Evolutionary conservation across 2,888 invertebrate species (phyloP), one percentile per base, ranked within the genome.

Genomic region (Rhabditophanes sp.): DNA sequence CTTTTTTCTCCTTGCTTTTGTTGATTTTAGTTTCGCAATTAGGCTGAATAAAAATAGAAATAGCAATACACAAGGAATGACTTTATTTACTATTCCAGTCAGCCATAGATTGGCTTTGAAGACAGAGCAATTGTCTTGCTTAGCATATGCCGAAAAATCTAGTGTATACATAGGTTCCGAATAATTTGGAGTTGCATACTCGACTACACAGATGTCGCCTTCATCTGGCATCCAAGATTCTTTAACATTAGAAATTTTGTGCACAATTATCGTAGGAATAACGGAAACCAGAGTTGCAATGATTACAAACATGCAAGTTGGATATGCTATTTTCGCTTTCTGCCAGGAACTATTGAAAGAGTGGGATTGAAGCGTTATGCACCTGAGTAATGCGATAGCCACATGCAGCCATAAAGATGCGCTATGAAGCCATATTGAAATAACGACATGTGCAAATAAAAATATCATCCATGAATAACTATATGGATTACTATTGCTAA

Each of bases 61-160:
- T 5, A 59, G 36, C 16, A 59, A 33, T 28, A 60, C 36, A 30
- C 59, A 59, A 3, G 59, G 59, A 28, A 59, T 56, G 11, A 59
- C 48, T 53, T 57, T 35, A 26, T 53, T 33, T 23, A 6, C 4
- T 21, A 56, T 46, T 5, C 60, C 61, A 25, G 54, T 56, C 40
- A 59, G 44, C 60, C 60, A 61, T 14, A 62, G 49, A 37, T 57
- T 62, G 37, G 41, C 37, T 40, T 57, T 62, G 40, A 56, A 61
- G 8, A 53, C 25, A 21, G 45, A 38, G 29, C 61, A 61, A 24
- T 51, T 53, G 35, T 60, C 48, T 1, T 36, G 36, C 3, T 44
- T 41, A 4, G 54, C 53, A 16, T 42, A 35, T 18, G 39, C 32
- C 18, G 52, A 44, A 15, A 37, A 23, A 32, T 43, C 40, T 32